Evolutionary conservation across 2,888 invertebrate genomes (phyloP).

Genomic region (Sussaba pulchella): DNA sequence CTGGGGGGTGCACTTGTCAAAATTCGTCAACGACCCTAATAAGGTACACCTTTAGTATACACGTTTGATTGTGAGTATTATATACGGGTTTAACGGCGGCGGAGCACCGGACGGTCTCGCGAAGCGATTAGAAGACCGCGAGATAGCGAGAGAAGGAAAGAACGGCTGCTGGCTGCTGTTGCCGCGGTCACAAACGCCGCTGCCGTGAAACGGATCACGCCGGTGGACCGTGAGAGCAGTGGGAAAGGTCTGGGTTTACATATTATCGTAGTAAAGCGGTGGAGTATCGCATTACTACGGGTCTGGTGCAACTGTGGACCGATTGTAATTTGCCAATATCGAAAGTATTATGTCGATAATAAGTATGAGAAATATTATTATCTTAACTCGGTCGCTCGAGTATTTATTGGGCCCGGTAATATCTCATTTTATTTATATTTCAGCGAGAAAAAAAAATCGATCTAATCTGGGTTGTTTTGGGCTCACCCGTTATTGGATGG

Average conservation of each 20-base stretch:
- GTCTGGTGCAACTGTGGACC: constrained; percentile 38
- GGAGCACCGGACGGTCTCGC: constrained; percentile 43
- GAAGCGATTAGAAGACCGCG: constrained; percentile 52
- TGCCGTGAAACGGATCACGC: constrained; percentile 63
- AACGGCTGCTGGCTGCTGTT: constrained; percentile 15
- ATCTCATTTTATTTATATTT: no score
- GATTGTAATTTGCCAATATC: constrained; percentile 78
- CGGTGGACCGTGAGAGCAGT: constrained; percentile 65
- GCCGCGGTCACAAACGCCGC: constrained; percentile 26
- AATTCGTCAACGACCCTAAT: no score
- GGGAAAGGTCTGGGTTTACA: constrained; percentile 65
- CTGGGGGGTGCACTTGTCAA: no score
- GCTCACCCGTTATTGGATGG: no score
- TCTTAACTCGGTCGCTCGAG: no score
- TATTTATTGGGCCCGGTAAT: no score
- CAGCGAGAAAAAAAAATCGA: no score
- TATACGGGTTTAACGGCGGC: constrained; percentile 19
- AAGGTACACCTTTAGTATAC: not conserved
- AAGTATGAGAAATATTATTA: no score
- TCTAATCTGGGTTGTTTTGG: no score
- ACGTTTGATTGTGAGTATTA: no score
- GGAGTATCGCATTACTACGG: constrained; percentile 23
- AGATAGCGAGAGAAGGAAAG: constrained; percentile 58
- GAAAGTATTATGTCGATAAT: constrained; percentile 78
- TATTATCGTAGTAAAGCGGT: constrained; percentile 46